Base-by-base conservation (phyloP, 2,797 vertebrate genomes). In the Micropoecilia bifurca region DNA sequence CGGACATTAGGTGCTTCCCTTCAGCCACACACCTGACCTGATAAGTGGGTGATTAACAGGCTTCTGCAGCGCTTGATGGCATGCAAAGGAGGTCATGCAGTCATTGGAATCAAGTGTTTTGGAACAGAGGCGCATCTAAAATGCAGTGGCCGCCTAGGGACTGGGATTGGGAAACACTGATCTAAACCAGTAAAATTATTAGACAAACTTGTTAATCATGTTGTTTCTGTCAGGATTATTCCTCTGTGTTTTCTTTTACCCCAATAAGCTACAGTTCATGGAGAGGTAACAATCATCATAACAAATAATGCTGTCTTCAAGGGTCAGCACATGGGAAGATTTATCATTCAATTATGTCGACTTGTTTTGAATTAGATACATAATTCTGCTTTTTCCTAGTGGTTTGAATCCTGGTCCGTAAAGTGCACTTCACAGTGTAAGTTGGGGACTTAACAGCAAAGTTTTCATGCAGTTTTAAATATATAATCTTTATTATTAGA, bases 291-390 rank as follows among this genome's bases (percentile, higher is more conserved):
- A 12, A 12, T 68, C 36, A 66, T 80, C 57, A 76, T 75, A 46
- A 48, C 39, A 76, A 61, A 77, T 79, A 87, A 85, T 78, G 80
- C 55, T 84, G 53, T 46, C 1, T 1, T 79, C 45, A 55, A 39
- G 74, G 75, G 80, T 83, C 61, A 91, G 78, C 87, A 93, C 85
- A 89, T 87, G 83, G 83, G 75, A 88, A 66, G 80, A 81, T 81
- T 46, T 39, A 57, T 80, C 78, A 75, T 50, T 75, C 63, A 71
- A 86, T 88, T 88, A 80, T 39, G 18, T 39, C 7, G 9, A 9
- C 16, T 39, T 3, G 3, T 47, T 12, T 47, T 25, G 39, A n/a
- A 73, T 61, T 61, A 76, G 86, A 86, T 79, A 71, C 45, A 16
- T 88, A 69, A 87, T 81, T 72, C 71, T 76, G 22, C 75, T 82